Evolutionary conservation across 2,797 vertebrate genomes (phyloP), one percentile per base, ranked within the genome.

Genomic region (Gymnothorax reevesii): DNA sequence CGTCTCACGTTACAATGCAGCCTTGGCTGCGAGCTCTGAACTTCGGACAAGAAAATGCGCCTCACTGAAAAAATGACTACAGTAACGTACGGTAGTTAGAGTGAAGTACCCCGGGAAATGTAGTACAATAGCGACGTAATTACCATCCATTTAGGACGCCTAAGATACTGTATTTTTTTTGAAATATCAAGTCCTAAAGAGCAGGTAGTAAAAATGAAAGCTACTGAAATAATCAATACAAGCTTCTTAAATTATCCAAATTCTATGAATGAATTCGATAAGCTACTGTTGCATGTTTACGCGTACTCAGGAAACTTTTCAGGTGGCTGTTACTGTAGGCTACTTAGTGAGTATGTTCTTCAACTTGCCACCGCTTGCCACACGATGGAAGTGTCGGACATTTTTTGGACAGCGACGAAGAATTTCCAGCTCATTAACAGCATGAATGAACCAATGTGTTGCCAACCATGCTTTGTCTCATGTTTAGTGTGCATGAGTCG

Each of bases 31-130:
- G 85, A 91, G 86, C 85, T 27, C 79, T 89, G 86, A 85, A 93
- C 92, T 92, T 87, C 64, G 87, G 85, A 66, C 89, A 25, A 22
- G 82, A 87, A 88, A 89, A 87, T 83, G 62, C 88, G 88, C 87
- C 84, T 90, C 90, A 85, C 86, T 84, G 89, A 87, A 89, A 91
- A 91, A 90, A 90, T 89, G 87, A 80, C 86, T 87, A 49, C 79
- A 0, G 84, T 33, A 79, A 42, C 33, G 33, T 42, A 42, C 33
- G 7, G 12, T 82, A 3, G 62, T 5, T 83, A 7, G 82, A 73
- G 60, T 89, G 88, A 49, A 64, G 94, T 0, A 87, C 94, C 89
- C 5, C 93, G 96, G 96, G 94, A 94, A 90, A 92, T 94, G 95
- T 91, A 96, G 96, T 95, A 84, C 0, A 42, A 27, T 42, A 42